These are phyloP conservation scores for Noctua comes DNA, from an alignment of 2,888 invertebrate species.

Conservation along the genomic window DNA sequence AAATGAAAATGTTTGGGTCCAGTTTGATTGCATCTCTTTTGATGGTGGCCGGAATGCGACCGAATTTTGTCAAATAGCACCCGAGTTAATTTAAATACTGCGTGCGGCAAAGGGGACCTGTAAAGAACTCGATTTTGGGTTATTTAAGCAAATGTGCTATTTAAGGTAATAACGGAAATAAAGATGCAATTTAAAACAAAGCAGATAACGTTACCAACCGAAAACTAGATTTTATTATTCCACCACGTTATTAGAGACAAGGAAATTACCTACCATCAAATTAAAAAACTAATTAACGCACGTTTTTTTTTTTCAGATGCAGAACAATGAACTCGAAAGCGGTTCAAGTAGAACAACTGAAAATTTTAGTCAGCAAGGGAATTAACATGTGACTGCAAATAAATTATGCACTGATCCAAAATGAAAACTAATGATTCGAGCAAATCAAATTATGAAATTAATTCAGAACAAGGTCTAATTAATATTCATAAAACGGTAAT, in stretches of 20 bases:
- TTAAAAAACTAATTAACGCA: constrained; percentile 27
- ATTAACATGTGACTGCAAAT: constrained; percentile 40
- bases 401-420: constrained; percentile 40
- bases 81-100: constrained; percentile 35
- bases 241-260: constrained; percentile 11
- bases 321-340: constrained; percentile 26
- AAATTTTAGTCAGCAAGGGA: constrained; percentile 9
- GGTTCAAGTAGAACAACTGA: constrained; percentile 7
- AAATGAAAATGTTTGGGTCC: constrained; percentile 51
- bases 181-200: background rate
- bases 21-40: constrained; percentile 61
- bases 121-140: constrained; percentile 2
- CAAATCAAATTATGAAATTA: constrained; percentile 30
- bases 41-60: constrained; percentile 37
- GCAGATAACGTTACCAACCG: background rate
- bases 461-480: constrained; percentile 24
- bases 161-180: constrained; percentile 3
- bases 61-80: constrained; percentile 47
- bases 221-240: constrained; percentile 1
- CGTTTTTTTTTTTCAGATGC: constrained; percentile 65
- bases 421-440: constrained; percentile 47
- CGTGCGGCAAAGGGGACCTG: background rate
- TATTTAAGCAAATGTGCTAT: constrained; percentile 13
- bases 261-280: constrained; percentile 16
- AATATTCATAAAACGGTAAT: constrained; percentile 18